Conservation (phyloP, 1,140 invertebrate species). For the Drosophila erecta region DNA sequence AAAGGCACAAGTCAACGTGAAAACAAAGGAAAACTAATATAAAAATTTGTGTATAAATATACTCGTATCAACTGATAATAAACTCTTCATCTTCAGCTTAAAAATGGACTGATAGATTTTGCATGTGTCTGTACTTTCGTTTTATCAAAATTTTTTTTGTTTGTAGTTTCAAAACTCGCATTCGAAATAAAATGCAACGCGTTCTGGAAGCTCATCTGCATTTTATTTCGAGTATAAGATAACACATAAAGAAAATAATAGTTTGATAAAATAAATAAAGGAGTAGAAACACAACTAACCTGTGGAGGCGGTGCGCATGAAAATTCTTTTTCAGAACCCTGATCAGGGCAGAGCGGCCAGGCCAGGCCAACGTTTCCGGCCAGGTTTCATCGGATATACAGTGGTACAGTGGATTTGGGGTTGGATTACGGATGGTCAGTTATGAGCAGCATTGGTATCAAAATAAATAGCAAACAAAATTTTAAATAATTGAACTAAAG, state of each 20-base stretch:
- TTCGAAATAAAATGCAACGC: constrained; percentile 32
- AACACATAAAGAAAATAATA: constrained; percentile 60
- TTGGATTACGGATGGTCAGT: background rate
- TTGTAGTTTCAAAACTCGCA: constrained; percentile 57
- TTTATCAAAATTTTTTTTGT: constrained; percentile 46
- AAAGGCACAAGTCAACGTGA: constrained; percentile 85
- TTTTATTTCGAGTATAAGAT: constrained; percentile 27
- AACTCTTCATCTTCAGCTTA: constrained; percentile 45
- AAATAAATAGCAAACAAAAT: constrained; percentile 49
- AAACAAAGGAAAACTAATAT: constrained; percentile 80
- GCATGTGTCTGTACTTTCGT: constrained; percentile 70
- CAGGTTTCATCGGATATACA: constrained; percentile 62
- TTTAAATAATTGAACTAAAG: constrained; percentile 51
- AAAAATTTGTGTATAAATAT: constrained; percentile 47
- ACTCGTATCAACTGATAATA: constrained; percentile 46
- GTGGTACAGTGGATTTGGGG: background rate
- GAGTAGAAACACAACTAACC: constrained; percentile 84
- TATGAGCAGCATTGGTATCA: constrained; percentile 27
- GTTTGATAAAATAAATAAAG: constrained; percentile 63
- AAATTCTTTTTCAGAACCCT: constrained; percentile 64
- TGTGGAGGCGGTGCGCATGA: constrained; percentile 75
- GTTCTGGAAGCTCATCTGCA: constrained; percentile 22
- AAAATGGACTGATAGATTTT: constrained; percentile 47
- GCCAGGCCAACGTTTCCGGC: constrained; percentile 73
- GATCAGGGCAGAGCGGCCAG: constrained; percentile 70